A percentile compares a stretch with the other conserved stretches of the same genome.
Conservation (phyloP, 2,888 invertebrate species). For the Ypsolopha sequella region DNA sequence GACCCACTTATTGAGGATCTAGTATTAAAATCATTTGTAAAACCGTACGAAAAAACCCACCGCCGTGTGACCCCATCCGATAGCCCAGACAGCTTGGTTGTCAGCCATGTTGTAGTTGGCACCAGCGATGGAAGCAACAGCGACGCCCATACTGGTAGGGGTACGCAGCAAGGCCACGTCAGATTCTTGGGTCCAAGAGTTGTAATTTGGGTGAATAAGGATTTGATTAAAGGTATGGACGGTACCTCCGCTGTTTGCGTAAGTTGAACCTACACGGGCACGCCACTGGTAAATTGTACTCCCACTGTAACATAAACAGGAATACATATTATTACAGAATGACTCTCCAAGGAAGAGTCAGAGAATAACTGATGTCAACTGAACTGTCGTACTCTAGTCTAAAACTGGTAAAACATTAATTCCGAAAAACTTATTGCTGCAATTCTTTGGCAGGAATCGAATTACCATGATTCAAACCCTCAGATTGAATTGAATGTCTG, state of each 20-base stretch:
- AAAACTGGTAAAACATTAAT: background rate
- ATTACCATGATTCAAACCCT: background rate
- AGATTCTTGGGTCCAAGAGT: slow-evolving; percentile 16
- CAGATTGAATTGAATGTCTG: background rate
- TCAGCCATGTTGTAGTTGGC: slow-evolving; percentile 26
- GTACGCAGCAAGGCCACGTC: slow-evolving; percentile 40
- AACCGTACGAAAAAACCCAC: slow-evolving; percentile 7
- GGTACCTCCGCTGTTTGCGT: slow-evolving; percentile 26
- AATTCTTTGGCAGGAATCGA: background rate
- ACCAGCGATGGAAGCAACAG: slow-evolving; percentile 23
- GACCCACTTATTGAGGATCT: background rate
- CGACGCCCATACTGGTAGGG: slow-evolving; percentile 16
- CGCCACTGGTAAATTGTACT: slow-evolving; percentile 18
- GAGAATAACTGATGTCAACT: background rate
- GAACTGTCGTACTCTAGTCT: background rate
- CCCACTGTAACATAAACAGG: background rate
- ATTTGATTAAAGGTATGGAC: slow-evolving; percentile 15
- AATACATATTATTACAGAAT: background rate
- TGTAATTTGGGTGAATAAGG: slow-evolving; percentile 33
- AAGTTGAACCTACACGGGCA: slow-evolving; percentile 28
- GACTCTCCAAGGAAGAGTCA: background rate
- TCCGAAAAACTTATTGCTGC: background rate
- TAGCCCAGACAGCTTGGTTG: slow-evolving; percentile 34
- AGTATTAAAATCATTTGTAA: background rate
- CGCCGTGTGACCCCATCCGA: slow-evolving; percentile 45